Evolutionary conservation across 2,888 invertebrate genomes (phyloP).

Genomic region (Lucinisca nassula): DNA sequence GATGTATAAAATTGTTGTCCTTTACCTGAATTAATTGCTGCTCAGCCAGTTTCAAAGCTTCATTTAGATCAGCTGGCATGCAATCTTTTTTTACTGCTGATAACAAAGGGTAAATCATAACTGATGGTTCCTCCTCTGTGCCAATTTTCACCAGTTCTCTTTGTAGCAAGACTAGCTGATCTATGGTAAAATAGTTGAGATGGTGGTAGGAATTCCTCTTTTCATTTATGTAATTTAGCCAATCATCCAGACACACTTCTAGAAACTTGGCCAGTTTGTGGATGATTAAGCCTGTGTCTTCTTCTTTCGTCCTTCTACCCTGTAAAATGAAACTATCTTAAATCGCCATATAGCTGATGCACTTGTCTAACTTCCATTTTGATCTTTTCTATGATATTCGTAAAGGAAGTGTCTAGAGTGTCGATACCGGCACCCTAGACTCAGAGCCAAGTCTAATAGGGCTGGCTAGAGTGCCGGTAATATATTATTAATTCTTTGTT

Average conservation of each 20-base stretch:
- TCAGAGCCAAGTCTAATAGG: too few species aligned
- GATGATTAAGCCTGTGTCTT: conserved; percentile 71
- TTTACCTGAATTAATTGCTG: neutral
- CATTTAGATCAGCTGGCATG: conserved; percentile 65
- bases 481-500: too few species aligned
- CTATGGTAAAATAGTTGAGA: conserved; percentile 83
- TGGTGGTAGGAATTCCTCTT: conserved; percentile 70
- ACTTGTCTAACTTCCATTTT: too few species aligned
- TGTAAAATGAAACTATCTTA: too few species aligned
- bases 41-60: conserved; percentile 67
- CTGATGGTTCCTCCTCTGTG: conserved; percentile 47
- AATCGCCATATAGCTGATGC: too few species aligned
- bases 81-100: conserved; percentile 73
- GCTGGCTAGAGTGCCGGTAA: too few species aligned
- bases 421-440: too few species aligned
- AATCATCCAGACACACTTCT: conserved; percentile 75
- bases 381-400: too few species aligned
- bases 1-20: too few species aligned
- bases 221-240: conserved; percentile 74
- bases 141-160: conserved; percentile 75
- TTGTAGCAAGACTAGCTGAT: conserved; percentile 83
- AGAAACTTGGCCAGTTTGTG: conserved; percentile 75
- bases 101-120: conserved; percentile 74
- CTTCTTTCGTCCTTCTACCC: conserved; percentile 47
- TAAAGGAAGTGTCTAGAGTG: too few species aligned